A percentile compares a stretch with the other conserved stretches of the same genome.
These are phyloP conservation scores for Microcebus murinus DNA, from an alignment of 2,113 vertebrate genomes.

Conservation along the genomic window DNA sequence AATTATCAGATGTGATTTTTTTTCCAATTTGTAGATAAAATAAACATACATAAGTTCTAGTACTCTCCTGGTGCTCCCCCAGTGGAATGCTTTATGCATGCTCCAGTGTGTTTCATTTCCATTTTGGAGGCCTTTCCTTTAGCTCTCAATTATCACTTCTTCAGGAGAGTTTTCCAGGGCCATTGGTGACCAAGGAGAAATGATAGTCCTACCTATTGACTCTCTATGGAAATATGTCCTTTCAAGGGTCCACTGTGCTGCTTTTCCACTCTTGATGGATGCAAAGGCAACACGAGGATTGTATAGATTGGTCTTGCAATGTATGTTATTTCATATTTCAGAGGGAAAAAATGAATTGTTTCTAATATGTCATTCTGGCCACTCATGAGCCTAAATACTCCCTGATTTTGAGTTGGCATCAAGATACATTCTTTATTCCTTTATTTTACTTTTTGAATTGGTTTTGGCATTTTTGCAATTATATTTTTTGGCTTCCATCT, in stretches of 20 bases:
- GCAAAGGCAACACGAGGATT: neutral
- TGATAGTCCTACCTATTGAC: neutral
- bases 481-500: neutral
- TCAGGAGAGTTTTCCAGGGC: neutral
- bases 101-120: neutral
- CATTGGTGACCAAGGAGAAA: neutral
- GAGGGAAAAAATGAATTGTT: neutral
- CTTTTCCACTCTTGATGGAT: neutral
- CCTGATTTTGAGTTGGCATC: neutral
- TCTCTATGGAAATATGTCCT: neutral
- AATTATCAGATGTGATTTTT: neutral
- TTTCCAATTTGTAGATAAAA: neutral
- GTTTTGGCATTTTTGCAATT: conserved; percentile 42
- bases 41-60: neutral
- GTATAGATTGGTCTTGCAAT: neutral
- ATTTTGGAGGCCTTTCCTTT: neutral
- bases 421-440: neutral
- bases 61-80: neutral
- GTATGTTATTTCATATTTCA: neutral
- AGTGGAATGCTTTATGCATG: neutral
- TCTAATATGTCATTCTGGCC: neutral
- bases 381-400: neutral
- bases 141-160: neutral
- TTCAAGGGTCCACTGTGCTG: neutral
- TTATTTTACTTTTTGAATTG: conserved; percentile 38